Evolutionary conservation across 2,888 invertebrate species (phyloP).

Genomic region (Oscheius sp.): DNA sequence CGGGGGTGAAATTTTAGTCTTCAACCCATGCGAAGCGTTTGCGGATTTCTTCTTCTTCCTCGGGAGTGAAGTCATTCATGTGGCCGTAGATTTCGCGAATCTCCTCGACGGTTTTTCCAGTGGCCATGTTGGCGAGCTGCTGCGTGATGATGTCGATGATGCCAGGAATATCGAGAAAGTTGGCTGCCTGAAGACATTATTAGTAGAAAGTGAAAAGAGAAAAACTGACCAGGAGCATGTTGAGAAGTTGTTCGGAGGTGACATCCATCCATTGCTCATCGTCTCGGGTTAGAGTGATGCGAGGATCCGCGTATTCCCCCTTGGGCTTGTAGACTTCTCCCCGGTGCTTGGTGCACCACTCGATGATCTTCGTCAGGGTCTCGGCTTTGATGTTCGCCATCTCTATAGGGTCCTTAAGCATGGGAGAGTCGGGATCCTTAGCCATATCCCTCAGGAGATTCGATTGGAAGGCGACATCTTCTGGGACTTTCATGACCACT

Average conservation of each 20-base stretch:
- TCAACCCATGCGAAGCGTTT: constrained; percentile 13
- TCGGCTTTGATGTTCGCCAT: too few relatives aligned
- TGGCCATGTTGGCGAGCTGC: constrained; percentile 2
- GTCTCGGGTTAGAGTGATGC: background rate
- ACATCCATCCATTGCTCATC: constrained; percentile 5
- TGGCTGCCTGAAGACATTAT: constrained; percentile 8
- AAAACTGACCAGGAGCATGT: background rate
- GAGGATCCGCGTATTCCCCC: background rate
- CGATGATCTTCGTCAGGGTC: constrained; percentile 4
- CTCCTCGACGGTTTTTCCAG: constrained; percentile 1
- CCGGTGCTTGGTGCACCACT: constrained; percentile 4
- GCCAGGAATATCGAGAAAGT: constrained; percentile 12
- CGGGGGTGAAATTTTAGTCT: too few relatives aligned
- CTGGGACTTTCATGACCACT: background rate
- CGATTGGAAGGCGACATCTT: background rate
- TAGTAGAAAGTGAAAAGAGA: too few relatives aligned
- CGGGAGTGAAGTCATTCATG: constrained; percentile 4
- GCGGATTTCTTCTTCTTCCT: constrained; percentile 12
- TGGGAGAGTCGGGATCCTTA: too few relatives aligned
- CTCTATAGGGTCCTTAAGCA: too few relatives aligned
- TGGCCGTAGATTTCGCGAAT: constrained; percentile 3
- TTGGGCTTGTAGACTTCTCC: background rate
- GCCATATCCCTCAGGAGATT: background rate
- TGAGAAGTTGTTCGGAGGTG: background rate
- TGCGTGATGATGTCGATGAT: constrained; percentile 17